Percentiles rank a stretch among this genome's conserved stretches.
These are phyloP conservation scores for Zaprionus lineosus DNA, from an alignment of 2,888 invertebrate genomes.

Conservation along the genomic window DNA sequence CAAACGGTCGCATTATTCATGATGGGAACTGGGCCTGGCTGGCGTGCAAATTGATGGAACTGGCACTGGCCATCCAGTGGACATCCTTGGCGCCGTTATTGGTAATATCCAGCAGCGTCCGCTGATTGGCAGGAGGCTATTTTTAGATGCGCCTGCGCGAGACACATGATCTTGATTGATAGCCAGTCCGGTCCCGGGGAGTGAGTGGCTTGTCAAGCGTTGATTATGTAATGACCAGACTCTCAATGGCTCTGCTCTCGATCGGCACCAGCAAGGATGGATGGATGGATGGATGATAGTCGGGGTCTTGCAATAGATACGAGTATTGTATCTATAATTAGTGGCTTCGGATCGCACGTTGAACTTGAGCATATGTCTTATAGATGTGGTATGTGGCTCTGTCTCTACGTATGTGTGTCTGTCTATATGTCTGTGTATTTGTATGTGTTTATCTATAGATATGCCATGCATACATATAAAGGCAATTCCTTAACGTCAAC, in stretches of 20 bases:
- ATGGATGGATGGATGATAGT: conserved; percentile 24
- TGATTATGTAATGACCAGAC: conserved; percentile 79
- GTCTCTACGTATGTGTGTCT: background rate
- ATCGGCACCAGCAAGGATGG: too few relatives aligned
- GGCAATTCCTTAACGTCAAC: conserved; percentile 77
- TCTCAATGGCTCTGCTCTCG: too few relatives aligned
- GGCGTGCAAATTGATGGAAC: conserved; percentile 58
- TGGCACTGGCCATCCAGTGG: conserved; percentile 41
- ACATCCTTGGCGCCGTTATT: conserved; percentile 78
- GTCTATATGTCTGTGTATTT: conserved; percentile 3
- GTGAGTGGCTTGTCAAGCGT: conserved; percentile 46
- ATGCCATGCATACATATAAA: too few relatives aligned
- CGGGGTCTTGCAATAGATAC: conserved; percentile 41
- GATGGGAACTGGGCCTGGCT: conserved; percentile 66
- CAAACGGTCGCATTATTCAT: conserved; percentile 69
- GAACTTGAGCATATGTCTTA: conserved; percentile 63
- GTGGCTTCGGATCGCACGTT: conserved; percentile 45
- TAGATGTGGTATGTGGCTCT: background rate
- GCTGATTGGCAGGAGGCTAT: conserved; percentile 71
- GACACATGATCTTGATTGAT: conserved; percentile 75
- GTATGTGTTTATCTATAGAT: conserved; percentile 11
- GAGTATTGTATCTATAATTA: conserved; percentile 61
- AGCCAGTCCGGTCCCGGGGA: conserved; percentile 28
- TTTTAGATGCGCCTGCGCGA: conserved; percentile 60
- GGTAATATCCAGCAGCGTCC: conserved; percentile 32